Evolutionary conservation across 2,888 invertebrate genomes (phyloP).

Genomic region (Sinotaia quadrata): DNA sequence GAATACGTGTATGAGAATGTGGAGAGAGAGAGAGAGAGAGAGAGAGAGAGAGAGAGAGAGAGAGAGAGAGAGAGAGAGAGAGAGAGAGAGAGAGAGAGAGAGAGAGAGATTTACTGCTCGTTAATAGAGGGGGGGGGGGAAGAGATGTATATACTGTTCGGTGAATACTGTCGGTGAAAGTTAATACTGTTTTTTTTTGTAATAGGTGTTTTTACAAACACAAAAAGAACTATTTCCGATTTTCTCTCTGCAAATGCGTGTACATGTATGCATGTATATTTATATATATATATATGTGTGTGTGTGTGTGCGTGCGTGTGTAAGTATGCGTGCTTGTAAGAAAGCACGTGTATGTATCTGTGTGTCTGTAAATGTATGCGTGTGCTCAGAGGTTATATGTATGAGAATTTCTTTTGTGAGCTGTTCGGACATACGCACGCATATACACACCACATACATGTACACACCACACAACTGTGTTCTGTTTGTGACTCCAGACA

Average conservation of each 20-base stretch:
- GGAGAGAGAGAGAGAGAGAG: not conserved
- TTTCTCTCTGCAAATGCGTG: not conserved
- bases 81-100: not conserved
- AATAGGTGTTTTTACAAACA: not conserved
- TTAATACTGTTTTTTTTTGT: too few relatives aligned
- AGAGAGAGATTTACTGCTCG: not conserved
- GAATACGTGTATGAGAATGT: too few relatives aligned
- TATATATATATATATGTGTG: not conserved
- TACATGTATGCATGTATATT: not conserved
- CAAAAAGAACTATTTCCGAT: not conserved
- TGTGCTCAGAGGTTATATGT: not conserved
- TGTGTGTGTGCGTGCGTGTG: conserved; percentile 4
- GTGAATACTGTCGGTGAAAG: too few relatives aligned
- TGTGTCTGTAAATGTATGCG: not conserved
- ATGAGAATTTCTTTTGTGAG: too few relatives aligned
- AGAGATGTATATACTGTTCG: too few relatives aligned
- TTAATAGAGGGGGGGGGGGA: not conserved
- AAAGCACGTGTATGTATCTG: not conserved
- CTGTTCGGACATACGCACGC: too few relatives aligned
- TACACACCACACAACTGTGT: too few relatives aligned
- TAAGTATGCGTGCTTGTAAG: not conserved
- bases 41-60: not conserved
- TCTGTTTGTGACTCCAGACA: too few relatives aligned
- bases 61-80: not conserved
- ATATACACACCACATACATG: too few relatives aligned